Evolutionary conservation across 2,888 invertebrate genomes (phyloP), one percentile per base, ranked within the genome.

Genomic region (Polymixis flavicincta): DNA sequence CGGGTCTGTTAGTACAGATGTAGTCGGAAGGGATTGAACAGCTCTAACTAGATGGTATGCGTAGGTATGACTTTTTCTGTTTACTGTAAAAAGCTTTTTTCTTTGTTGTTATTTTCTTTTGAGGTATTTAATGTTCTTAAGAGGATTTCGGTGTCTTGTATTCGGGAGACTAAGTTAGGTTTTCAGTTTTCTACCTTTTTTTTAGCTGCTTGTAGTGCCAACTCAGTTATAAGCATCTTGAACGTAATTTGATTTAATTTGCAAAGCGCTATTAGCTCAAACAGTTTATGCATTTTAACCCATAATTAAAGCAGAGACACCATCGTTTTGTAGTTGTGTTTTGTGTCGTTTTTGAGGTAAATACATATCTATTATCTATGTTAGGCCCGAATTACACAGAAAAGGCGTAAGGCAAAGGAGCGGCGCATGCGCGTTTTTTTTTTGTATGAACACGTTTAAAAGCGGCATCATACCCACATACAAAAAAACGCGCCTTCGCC

Each of bases 1-100:
- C 55, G 76, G 67, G 70, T 73, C 64, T 68, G 70, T 71, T 79
- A 61, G 54, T 71, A 70, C 60, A 72, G 78, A 65, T 69, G 61
- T 68, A 70, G 63, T 78, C 14, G 76, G 67, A 70, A 69, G n/a
- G 54, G 71, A 72, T 78, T 75, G 67, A 71, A 67, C 63, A 55
- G 74, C 63, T 64, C 69, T 72, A 75, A 75, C 73, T 52, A 67
- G 52, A 67, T 60, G 55, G 55, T 57, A 63, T 74, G 68, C 63
- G 73, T 79, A 37, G 11, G 52, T 52, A 45, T 45, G 57, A 57
- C 59, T 83, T 74, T 67, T 80, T 71, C 71, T 69, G 61, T 76
- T 80, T 75, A 75, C 65, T 72, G 79, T 75, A 54, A 54, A 75
- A 71, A 61, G 42, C 60, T 69, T 55, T n/a, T 54, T 54, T 61